Base-by-base conservation (phyloP, 2,113 vertebrate species). In the Pygoscelis antarcticus region DNA sequence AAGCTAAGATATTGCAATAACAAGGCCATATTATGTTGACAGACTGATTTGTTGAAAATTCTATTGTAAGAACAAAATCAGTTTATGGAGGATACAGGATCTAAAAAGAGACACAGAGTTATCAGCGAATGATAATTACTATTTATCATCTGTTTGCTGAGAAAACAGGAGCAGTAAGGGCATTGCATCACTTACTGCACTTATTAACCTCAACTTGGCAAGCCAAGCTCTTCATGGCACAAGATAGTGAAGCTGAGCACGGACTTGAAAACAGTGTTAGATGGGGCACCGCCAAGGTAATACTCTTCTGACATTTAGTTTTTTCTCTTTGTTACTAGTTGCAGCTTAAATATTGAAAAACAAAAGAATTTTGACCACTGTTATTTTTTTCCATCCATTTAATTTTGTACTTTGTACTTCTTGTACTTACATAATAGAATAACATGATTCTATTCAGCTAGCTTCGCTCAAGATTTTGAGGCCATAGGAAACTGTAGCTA, bases 91-190 rank as follows among this genome's bases (percentile, higher is more conserved):
- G 40, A 76, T 82, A 55, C 21, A 76, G 30, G 69, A 85, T 61
- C 65, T 90, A 95, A 94, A 94, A 71, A 82, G 58, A 75, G 49
- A 68, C 30, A 36, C 32, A 49, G 60, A 87, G 54, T 65, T 90
- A 80, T 76, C 87, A 83, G 62, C 7, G 7, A 93, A 95, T 85
- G 7, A 57, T 87, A 91, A 89, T 93, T 93, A 85, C 47, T 83
- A 49, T 89, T 79, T 87, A 72, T 89, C 74, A 83, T 95, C 68
- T 87, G 47, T 78, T 92, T 94, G 36, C 89, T 97, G 78, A 94
- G 87, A 91, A 96, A 96, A 80, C 82, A 93, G 80, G 77, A 96
- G n/a, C 60, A 79, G 57, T 79, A 58, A 94, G 84, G 93, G 27
- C 82, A 79, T 52, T 68, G 32, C 58, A 68, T 87, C 36, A 82